Base-by-base conservation (phyloP, 37 sponge, comb jelly and placozoan species). In the Crambe crambe region DNA sequence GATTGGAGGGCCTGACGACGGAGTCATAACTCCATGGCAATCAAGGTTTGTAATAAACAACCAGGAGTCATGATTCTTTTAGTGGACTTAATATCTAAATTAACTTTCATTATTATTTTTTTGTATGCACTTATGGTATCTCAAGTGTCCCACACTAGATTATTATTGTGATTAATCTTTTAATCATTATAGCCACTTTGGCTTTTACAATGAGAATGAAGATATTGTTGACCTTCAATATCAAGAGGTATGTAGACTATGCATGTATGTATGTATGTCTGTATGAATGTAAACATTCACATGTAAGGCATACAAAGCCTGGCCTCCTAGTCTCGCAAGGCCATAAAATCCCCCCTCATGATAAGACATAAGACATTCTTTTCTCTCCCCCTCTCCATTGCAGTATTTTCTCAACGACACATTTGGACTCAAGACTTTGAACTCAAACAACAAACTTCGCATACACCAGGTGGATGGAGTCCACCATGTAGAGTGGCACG, bases 11-110 rank as follows among this genome's bases (percentile, higher is more conserved):
- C 92, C 92, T 25, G 95, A 97, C 38, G 97, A 97, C 83, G 96
- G 95, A 37, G 97, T 97, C 38, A 91, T 97, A 20, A 97, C 92
- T 3, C 97, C 97, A 3, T 97, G 97, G 97, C 95, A 97, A 42
- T 97, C 97, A 47, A 97, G 95, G 95, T 95, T n/a, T n/a, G n/a
- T n/a, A n/a, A n/a, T n/a, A n/a, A n/a, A n/a, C n/a, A n/a, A n/a
- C n/a, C n/a, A n/a, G n/a, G n/a, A n/a, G n/a, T n/a, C n/a, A n/a
- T n/a, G 37, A 37, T 42, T 68, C 26, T 25, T 1, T 38, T 8
- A n/a, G 6, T 62, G 25, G 63, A n/a, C 22, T 21, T 62, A 21
- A n/a, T 26, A 62, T 62, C 27, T 62, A 18, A 15, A 51, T 15
- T 51, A 9, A 51, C 54, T 51, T 51, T 51, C 15, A 15, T 51